These are phyloP conservation scores for Ctenochaetus hawaiiensis DNA, from an alignment of 2,797 vertebrate genomes.

Conservation along the genomic window DNA sequence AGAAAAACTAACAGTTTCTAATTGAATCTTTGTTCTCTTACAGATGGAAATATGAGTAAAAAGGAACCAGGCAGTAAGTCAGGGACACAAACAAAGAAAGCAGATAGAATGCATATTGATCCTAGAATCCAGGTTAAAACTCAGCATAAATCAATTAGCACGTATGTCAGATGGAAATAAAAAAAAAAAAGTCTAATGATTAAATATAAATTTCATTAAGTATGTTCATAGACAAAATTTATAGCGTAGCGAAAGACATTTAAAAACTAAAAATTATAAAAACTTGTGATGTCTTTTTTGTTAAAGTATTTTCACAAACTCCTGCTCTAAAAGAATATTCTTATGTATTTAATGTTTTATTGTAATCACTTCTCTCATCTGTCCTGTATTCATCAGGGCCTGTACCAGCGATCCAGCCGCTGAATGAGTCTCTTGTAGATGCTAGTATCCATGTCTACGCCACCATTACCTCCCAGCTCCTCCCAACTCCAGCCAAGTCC, in stretches of 20 bases:
- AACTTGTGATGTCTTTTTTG: too few species aligned
- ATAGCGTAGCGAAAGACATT: too few species aligned
- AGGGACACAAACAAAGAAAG: slow-evolving; percentile 41
- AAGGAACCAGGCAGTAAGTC: slow-evolving; percentile 86
- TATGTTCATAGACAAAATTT: too few species aligned
- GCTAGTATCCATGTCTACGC: slow-evolving; percentile 88
- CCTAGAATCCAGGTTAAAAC: background rate
- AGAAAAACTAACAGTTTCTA: slow-evolving; percentile 5
- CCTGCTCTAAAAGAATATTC: too few species aligned
- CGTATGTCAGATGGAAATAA: background rate
- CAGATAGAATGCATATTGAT: background rate
- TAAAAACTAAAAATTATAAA: too few species aligned
- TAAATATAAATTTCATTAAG: too few species aligned
- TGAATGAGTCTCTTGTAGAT: slow-evolving; percentile 87
- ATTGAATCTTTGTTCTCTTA: slow-evolving; percentile 51
- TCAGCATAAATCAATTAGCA: background rate
- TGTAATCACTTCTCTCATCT: background rate
- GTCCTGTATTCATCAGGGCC: slow-evolving; percentile 59
- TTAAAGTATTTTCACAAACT: too few species aligned
- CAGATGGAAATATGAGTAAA: slow-evolving; percentile 86
- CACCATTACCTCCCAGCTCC: slow-evolving; percentile 91
- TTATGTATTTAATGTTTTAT: background rate
- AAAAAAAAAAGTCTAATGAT: too few species aligned
- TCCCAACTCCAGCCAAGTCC: slow-evolving; percentile 95
- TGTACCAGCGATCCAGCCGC: slow-evolving; percentile 77